Evolutionary conservation across 2,888 invertebrate species (phyloP).

Genomic region (Drosophila peninsularis): DNA sequence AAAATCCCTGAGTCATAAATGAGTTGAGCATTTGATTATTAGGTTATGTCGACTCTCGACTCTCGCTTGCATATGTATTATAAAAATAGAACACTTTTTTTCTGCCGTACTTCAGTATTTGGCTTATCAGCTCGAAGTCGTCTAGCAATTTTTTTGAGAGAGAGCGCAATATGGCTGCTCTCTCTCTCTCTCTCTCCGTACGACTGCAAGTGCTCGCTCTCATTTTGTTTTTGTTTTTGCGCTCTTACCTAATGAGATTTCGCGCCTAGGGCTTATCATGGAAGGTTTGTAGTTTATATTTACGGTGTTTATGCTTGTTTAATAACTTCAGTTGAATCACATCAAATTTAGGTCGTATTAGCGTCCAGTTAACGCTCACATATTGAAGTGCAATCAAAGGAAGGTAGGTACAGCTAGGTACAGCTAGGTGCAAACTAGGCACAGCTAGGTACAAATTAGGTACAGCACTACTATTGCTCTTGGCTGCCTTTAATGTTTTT

Average conservation of each 20-base stretch:
- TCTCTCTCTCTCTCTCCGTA: conserved; percentile 19
- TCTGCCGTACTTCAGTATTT: conserved; percentile 12
- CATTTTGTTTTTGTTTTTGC: conserved; percentile 5
- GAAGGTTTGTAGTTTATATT: background rate
- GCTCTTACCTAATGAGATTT: conserved; percentile 35
- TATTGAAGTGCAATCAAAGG: conserved; percentile 22
- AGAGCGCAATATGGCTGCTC: conserved; percentile 10
- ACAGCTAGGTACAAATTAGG: background rate
- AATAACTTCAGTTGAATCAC: conserved; percentile 5
- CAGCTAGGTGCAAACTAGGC: no score
- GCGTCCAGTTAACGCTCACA: background rate
- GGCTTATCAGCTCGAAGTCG: conserved; percentile 45
- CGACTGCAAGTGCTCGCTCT: background rate
- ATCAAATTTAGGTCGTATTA: background rate
- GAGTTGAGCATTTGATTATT: conserved; percentile 1
- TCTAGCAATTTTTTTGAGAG: conserved; percentile 18
- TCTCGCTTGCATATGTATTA: background rate
- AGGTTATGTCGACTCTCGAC: conserved; percentile 1
- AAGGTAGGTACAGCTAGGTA: conserved; percentile 19
- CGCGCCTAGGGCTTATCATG: conserved; percentile 43
- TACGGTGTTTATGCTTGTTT: conserved; percentile 6
- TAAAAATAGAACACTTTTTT: conserved; percentile 15
- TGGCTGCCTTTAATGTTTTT: no score
- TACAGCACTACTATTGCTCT: background rate
- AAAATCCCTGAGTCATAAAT: background rate